Evolutionary conservation across 2,888 invertebrate genomes (phyloP), one percentile per base, ranked within the genome.

Genomic region (Actias luna): DNA sequence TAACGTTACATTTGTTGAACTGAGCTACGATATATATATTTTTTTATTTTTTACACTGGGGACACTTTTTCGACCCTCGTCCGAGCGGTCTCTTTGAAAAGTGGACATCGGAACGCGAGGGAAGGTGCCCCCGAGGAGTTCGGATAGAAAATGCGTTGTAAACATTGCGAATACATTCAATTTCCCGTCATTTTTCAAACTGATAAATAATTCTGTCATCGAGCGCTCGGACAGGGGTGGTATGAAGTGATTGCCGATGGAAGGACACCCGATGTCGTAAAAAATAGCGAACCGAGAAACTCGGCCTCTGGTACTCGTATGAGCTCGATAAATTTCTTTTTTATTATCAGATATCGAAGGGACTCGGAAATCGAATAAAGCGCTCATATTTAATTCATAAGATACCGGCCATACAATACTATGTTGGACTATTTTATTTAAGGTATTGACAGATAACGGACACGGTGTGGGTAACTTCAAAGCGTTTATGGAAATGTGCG

Each of bases 111-210:
- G 92, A 92, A 91, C 92, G 92, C 92, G 89, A 82, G 92, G 92
- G 92, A 90, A 89, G 89, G 83, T 87, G 89, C 90, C 92, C 92
- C 92, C 84, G 90, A 89, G 91, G 91, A 91, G 88, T 80, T 80
- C 82, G 88, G 84, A 88, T 89, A 89, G 87, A 92, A 89, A 93
- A 92, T 91, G 92, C 91, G 93, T 92, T 93, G 93, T 93, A 92
- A 93, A 93, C 93, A 93, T 93, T 87, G 93, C 91, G 91, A 93
- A 89, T 93, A 93, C 93, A 93, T 93, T 93, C 93, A 93, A 93
- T 93, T 93, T 93, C 92, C 90, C 90, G 93, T 93, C 93, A 93
- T 93, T 93, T 93, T 93, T 93, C 93, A 93, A 92, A 92, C 93
- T 93, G 93, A 93, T 93, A 93, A 93, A 93, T 93, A 93, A 93